These are phyloP conservation scores for Pollimyrus isidori DNA, from an alignment of 2,113 vertebrate genomes.

Conservation along the genomic window DNA sequence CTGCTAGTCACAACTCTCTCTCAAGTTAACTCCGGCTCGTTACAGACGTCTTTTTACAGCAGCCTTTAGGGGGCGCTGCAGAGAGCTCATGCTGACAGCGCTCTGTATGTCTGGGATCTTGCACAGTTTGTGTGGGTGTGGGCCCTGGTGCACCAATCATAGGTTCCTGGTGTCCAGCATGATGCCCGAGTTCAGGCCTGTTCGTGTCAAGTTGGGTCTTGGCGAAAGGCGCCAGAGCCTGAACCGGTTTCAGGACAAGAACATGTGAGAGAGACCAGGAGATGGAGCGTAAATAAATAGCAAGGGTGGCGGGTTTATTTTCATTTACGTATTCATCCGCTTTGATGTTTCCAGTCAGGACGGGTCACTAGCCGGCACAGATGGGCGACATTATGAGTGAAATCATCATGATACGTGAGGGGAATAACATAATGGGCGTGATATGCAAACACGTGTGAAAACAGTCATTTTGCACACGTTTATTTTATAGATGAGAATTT, in stretches of 20 bases:
- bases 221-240: slow-evolving; percentile 60
- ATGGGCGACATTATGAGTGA: neutral
- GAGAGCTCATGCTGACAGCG: neutral
- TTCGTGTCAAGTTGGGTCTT: slow-evolving; percentile 57
- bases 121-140: neutral
- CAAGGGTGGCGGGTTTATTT: neutral
- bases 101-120: neutral
- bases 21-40: neutral
- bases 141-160: slow-evolving; percentile 34
- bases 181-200: slow-evolving; percentile 51
- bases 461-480: neutral
- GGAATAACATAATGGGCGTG: neutral
- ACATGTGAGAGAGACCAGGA: neutral
- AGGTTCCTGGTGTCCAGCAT: slow-evolving; percentile 55
- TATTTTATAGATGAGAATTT: neutral
- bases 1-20: neutral
- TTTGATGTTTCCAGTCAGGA: neutral
- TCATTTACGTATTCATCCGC: neutral
- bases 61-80: neutral
- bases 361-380: neutral
- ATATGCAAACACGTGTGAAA: neutral
- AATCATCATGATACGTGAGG: neutral
- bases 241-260: neutral
- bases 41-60: neutral
- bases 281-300: neutral